phyloP scores from a whole-genome alignment of 2,888 invertebrate species.

The Poecilobothrus nobilitatus region DNA sequence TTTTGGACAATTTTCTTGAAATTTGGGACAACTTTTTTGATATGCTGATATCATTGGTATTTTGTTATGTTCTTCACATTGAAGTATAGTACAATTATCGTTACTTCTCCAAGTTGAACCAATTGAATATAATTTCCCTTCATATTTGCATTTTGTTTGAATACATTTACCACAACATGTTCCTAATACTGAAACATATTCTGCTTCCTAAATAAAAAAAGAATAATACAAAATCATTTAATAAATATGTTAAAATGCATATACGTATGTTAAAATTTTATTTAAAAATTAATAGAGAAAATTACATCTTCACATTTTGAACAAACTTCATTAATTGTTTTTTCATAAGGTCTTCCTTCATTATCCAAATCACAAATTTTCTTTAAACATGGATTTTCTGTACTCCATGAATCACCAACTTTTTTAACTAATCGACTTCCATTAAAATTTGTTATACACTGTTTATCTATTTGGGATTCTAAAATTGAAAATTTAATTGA shows the following conservation, averaged over 20 bases:
- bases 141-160: conserved; percentile 37
- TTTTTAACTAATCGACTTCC: conserved; percentile 13
- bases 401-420: conserved; percentile 21
- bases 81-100: conserved; percentile 37
- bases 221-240: neutral
- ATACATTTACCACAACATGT: conserved; percentile 42
- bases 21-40: conserved; percentile 34
- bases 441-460: neutral
- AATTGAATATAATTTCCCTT: conserved; percentile 32
- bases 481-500: neutral
- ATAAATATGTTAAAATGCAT: neutral
- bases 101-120: conserved; percentile 40
- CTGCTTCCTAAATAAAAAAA: conserved; percentile 32
- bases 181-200: conserved; percentile 29
- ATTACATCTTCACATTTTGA: conserved; percentile 20
- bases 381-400: conserved; percentile 19
- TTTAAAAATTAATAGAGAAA: neutral
- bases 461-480: neutral
- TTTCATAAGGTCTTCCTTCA: conserved; percentile 12
- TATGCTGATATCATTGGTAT: conserved; percentile 36
- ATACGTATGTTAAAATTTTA: neutral
- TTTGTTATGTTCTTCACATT: conserved; percentile 31
- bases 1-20: conserved; percentile 33
- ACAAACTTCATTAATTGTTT: conserved; percentile 19
- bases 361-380: conserved; percentile 18